Evolutionary conservation across 2,797 vertebrate species (phyloP), one percentile per base, ranked within the genome.

Genomic region (Spizella passerina): DNA sequence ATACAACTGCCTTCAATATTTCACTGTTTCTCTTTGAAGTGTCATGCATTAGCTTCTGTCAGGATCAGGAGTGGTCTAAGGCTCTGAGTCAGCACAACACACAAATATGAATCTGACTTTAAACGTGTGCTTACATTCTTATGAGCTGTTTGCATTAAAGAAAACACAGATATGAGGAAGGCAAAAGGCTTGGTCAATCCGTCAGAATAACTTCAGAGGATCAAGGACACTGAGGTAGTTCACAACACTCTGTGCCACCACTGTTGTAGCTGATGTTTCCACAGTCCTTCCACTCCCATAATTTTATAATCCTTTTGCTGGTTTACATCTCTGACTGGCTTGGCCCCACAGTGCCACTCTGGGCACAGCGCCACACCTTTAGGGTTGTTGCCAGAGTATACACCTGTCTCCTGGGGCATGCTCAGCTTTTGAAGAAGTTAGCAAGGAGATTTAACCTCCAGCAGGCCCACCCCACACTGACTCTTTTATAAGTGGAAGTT

Each of bases 71-170:
- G 61, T 3, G 7, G 34, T 73, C 47, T 70, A 56, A 69, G 32
- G 34, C 53, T 93, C 63, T 66, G 56, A 93, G 75, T 84, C 86
- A 93, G 61, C 59, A 60, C 39, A 66, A 82, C 32, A 63, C 43
- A 59, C 1, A 5, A 66, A 44, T 7, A 73, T 23, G 9, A 87
- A 73, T 46, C 41, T 39, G 14, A 75, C 26, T 87, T 82, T 49
- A 93, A 93, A 86, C 12, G 14, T 5, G 13, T 53, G n/a, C 66
- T 93, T 79, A 61, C 17, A 57, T 63, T 22, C 39, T 88, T 85
- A 52, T 27, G 34, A 91, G 53, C 49, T 77, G 32, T 65, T 92
- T 73, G 36, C 20, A 53, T 80, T 66, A 68, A 85, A 80, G 24
- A 53, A 76, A 76, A 38, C 14, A 44, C 3, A 61, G 11, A 43